Evolutionary conservation across 1,140 invertebrate species (phyloP), one percentile per base, ranked within the genome.

Genomic region (Scaptomyza graminum): DNA sequence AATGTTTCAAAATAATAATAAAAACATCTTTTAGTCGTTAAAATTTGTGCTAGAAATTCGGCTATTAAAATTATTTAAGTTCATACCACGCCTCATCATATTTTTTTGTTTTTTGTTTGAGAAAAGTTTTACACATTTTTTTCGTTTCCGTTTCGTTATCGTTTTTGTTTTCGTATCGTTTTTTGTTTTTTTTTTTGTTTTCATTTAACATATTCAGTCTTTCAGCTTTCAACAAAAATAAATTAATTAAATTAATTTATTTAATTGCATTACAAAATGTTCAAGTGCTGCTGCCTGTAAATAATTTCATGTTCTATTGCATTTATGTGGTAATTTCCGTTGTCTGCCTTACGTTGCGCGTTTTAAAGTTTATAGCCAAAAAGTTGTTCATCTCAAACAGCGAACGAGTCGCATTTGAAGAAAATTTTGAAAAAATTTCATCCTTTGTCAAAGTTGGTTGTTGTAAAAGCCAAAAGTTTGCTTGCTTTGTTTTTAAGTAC

Each of bases 241-340:
- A 83, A 90, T 90, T 90, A 90, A 90, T 90, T 90, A 90, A 90
- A 90, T 85, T 90, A 90, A 90, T 90, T 90, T 87, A 90, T 90
- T 90, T 65, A 76, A 90, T 82, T 76, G 85, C 75, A 79, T 83
- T 83, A 79, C 80, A 85, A 69, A 76, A 77, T 71, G 64, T 74
- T 72, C n/a, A 73, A 59, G 57, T 70, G 70, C 56, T 78, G 79
- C 67, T 84, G 80, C 79, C 83, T 88, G 84, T 90, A 82, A 87
- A 90, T 90, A 90, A 90, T 90, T 90, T 90, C 79, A 82, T 83
- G 87, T 90, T 87, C 87, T 90, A 90, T 90, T 90, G 87, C 81
- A 88, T 90, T 90, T 90, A 85, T 90, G 78, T 90, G 81, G 87
- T 76, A 88, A 88, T 83, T 88, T 87, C 61, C 62, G 49, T 66